Conservation (phyloP, 2,888 invertebrate species). For the Drosophila macrospina region DNA sequence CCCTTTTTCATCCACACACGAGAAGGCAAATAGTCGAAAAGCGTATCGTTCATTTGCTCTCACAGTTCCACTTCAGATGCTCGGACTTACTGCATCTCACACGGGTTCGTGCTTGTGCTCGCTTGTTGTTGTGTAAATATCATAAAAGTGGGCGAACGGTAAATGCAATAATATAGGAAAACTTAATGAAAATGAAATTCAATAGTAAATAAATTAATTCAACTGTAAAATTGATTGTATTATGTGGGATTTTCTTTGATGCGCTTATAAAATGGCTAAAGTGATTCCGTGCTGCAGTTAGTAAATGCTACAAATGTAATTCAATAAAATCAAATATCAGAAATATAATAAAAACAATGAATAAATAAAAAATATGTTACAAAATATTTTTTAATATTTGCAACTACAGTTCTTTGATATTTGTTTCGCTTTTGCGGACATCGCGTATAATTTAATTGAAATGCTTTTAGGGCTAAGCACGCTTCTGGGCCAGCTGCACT, state of each 20-base stretch:
- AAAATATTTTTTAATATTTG: neutral
- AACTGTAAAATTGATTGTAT: constrained; percentile 20
- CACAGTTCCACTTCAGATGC: constrained; percentile 21
- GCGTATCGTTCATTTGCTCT: constrained; percentile 44
- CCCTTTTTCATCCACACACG: constrained; percentile 8
- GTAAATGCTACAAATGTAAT: too few species aligned
- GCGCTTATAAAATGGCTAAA: neutral
- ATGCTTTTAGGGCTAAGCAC: constrained; percentile 51
- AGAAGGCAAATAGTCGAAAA: constrained; percentile 62
- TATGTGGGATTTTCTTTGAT: constrained; percentile 7
- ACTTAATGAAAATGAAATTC: constrained; percentile 56
- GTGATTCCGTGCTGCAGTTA: neutral
- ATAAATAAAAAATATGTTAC: neutral
- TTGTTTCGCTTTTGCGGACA: neutral
- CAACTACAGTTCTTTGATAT: neutral
- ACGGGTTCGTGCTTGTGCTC: constrained; percentile 16
- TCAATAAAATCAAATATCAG: neutral
- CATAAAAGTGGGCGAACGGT: constrained; percentile 43
- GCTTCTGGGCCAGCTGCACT: constrained; percentile 10
- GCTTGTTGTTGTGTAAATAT: constrained; percentile 41
- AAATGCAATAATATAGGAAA: constrained; percentile 29
- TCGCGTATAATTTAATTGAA: constrained; percentile 46
- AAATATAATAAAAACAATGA: neutral
- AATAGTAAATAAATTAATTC: constrained; percentile 57
- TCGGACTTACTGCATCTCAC: constrained; percentile 28